Percentiles rank a stretch among this genome's conserved stretches.
phyloP scores from a whole-genome alignment of 2,888 invertebrate genomes.

The Protodeltote pygarga region DNA sequence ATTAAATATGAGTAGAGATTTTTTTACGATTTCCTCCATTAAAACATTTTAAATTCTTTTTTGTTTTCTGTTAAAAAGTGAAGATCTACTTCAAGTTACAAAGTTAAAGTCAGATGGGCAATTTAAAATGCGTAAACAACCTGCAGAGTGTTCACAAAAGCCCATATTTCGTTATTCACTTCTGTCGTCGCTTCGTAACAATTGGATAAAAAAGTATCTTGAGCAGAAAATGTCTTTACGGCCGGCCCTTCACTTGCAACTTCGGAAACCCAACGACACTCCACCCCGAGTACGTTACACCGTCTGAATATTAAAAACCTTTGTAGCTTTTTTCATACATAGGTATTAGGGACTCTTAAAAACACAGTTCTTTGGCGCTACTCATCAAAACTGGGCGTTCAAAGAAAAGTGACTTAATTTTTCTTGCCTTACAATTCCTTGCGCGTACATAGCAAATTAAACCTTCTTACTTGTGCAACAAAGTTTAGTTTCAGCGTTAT shows the following conservation, averaged over 20 bases:
- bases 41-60: too few species aligned
- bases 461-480: conserved; percentile 30
- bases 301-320: conserved; percentile 76
- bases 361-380: conserved; percentile 66
- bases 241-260: conserved; percentile 61
- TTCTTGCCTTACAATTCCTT: conserved; percentile 29
- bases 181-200: conserved; percentile 61
- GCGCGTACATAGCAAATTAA: conserved; percentile 18
- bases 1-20: too few species aligned
- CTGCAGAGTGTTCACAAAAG: conserved; percentile 17
- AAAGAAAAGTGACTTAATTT: conserved; percentile 57
- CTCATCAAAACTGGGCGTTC: conserved; percentile 70
- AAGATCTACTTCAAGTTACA: too few species aligned
- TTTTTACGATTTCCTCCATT: too few species aligned
- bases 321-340: conserved; percentile 69
- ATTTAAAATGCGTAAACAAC: conserved; percentile 23
- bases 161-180: conserved; percentile 46
- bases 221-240: conserved; percentile 62
- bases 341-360: conserved; percentile 71
- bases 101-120: too few species aligned
- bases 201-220: conserved; percentile 73
- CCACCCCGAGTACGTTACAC: conserved; percentile 70
- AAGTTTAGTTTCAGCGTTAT: conserved; percentile 44
- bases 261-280: conserved; percentile 67
- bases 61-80: too few species aligned